Percentiles rank a stretch among this genome's conserved stretches.
phyloP scores from a whole-genome alignment of 2,113 vertebrate genomes.

The Piaya cayana region DNA sequence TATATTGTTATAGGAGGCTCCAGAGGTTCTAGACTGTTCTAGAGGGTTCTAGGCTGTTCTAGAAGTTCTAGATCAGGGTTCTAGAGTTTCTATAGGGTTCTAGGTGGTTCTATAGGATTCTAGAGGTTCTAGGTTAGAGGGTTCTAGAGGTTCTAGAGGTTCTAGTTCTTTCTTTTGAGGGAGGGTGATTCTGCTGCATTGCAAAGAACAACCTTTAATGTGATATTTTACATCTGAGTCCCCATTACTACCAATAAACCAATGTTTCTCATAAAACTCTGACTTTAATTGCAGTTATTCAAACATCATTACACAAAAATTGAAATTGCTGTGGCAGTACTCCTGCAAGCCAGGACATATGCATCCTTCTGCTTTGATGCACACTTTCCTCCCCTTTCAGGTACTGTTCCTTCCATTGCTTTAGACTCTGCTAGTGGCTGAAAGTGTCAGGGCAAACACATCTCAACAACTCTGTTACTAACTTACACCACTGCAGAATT shows the following conservation, averaged over 20 bases:
- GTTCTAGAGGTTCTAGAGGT: too few species aligned
- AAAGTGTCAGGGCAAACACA: background rate
- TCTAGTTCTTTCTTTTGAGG: background rate
- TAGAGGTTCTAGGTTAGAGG: too few species aligned
- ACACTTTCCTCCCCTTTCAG: too few species aligned
- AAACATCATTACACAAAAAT: background rate
- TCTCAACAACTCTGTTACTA: background rate
- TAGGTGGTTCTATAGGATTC: too few species aligned
- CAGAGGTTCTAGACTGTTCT: too few species aligned
- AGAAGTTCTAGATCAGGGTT: too few species aligned
- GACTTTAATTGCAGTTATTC: background rate
- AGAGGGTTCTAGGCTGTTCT: too few species aligned
- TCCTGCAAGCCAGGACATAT: background rate
- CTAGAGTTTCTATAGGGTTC: too few species aligned
- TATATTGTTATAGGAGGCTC: too few species aligned
- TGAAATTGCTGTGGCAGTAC: background rate
- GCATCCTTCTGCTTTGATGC: background rate
- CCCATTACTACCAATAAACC: background rate
- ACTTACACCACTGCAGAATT: background rate
- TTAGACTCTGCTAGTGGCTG: background rate
- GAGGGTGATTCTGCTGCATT: background rate
- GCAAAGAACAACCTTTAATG: background rate
- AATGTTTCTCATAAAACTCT: background rate
- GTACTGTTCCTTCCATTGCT: background rate
- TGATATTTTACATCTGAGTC: background rate